A percentile compares a stretch with the other conserved stretches of the same genome.
phyloP scores from a whole-genome alignment of 2,113 vertebrate species.

The Oncorhynchus clarkii region DNA sequence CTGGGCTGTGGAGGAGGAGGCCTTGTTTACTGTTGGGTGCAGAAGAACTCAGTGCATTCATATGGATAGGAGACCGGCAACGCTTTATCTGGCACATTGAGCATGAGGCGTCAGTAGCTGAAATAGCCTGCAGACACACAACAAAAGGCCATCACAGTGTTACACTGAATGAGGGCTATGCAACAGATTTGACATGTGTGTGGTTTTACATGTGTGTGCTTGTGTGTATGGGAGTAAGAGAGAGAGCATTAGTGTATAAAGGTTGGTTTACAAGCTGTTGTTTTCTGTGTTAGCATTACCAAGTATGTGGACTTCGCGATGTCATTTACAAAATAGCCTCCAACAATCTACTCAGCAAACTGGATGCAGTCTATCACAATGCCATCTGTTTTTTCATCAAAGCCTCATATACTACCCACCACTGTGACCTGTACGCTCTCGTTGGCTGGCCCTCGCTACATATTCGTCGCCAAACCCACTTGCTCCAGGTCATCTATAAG shows the following conservation, averaged over 20 bases:
- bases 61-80: slow-evolving; percentile 58
- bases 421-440: too few species aligned
- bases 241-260: neutral
- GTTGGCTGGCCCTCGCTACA: too few species aligned
- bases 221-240: neutral
- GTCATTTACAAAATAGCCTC: too few species aligned
- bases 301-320: neutral
- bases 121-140: slow-evolving; percentile 52
- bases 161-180: slow-evolving; percentile 41
- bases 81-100: slow-evolving; percentile 65
- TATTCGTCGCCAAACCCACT: too few species aligned
- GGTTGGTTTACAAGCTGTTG: neutral
- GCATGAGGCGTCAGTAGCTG: slow-evolving; percentile 55
- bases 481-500: too few species aligned
- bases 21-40: neutral
- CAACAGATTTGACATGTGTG: slow-evolving; percentile 25
- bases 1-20: too few species aligned
- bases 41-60: slow-evolving; percentile 13
- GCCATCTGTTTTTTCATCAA: too few species aligned
- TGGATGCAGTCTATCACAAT: too few species aligned
- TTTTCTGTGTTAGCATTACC: neutral
- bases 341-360: too few species aligned
- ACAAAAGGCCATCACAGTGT: slow-evolving; percentile 42
- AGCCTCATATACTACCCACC: too few species aligned
- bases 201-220: neutral